Evolutionary conservation across 2,113 vertebrate species (phyloP).

Genomic region (Corythornis madagascariensis): DNA sequence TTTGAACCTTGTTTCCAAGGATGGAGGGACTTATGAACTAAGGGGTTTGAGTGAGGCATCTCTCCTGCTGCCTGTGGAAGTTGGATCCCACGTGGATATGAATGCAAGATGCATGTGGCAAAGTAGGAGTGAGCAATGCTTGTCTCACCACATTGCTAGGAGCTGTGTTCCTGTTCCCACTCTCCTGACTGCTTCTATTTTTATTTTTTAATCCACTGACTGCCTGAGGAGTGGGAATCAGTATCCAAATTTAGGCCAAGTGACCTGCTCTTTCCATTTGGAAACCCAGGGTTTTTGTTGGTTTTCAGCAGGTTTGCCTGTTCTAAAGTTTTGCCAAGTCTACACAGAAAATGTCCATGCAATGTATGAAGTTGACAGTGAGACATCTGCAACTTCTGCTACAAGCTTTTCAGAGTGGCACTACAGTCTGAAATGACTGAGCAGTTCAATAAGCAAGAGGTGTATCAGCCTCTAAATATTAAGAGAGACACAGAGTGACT

Average conservation of each 20-base stretch:
- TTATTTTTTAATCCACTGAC: not conserved
- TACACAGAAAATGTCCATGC: not conserved
- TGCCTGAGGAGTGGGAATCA: not conserved
- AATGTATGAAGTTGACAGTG: not conserved
- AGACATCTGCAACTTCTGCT: not conserved
- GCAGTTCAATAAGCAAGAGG: not conserved
- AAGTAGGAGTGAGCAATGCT: not conserved
- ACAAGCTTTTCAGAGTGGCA: not conserved
- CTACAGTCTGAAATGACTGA: not conserved
- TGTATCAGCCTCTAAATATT: not conserved
- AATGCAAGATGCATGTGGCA: not conserved
- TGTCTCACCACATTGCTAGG: not conserved
- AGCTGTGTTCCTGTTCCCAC: not conserved
- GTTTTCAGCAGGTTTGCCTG: not conserved
- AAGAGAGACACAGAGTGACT: not conserved
- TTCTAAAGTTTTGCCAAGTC: not conserved
- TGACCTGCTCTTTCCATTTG: not conserved
- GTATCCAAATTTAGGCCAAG: not conserved
- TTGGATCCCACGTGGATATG: fast-evolving
- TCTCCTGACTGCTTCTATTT: not conserved
- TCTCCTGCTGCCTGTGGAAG: not conserved
- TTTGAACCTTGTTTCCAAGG: not conserved
- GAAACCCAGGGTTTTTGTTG: not conserved
- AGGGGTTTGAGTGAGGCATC: not conserved
- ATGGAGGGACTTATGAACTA: not conserved